Evolutionary conservation across 2,113 vertebrate species (phyloP).

Genomic region (Cepphus grylle): DNA sequence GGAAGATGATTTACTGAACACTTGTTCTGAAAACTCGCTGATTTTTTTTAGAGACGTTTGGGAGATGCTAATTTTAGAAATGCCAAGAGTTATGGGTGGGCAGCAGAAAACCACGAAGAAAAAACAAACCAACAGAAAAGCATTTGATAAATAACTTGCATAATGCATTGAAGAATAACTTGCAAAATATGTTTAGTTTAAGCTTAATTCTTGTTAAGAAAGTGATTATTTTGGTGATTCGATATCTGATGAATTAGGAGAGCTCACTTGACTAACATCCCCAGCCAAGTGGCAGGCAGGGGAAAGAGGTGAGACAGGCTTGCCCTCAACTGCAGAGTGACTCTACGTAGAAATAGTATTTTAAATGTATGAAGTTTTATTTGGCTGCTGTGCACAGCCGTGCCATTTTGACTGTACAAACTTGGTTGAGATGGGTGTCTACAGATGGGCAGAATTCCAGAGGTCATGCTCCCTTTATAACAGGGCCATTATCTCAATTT

Average conservation of each 20-base stretch:
- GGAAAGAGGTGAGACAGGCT: background rate
- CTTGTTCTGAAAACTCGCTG: background rate
- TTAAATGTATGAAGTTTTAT: background rate
- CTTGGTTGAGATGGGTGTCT: background rate
- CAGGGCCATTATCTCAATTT: background rate
- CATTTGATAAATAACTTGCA: background rate
- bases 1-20: background rate
- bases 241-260: background rate
- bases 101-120: background rate
- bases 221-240: background rate
- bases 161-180: background rate
- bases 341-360: background rate
- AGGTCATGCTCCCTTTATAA: background rate
- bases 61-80: background rate
- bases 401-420: background rate
- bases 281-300: background rate
- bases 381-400: background rate
- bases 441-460: background rate
- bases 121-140: background rate
- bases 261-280: background rate
- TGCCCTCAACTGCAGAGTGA: background rate
- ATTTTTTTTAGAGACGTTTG: background rate
- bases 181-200: background rate
- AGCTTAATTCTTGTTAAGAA: background rate
- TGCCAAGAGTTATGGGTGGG: background rate